Evolutionary conservation across 2,888 invertebrate genomes (phyloP).

Genomic region (Hyppa rectilinea): DNA sequence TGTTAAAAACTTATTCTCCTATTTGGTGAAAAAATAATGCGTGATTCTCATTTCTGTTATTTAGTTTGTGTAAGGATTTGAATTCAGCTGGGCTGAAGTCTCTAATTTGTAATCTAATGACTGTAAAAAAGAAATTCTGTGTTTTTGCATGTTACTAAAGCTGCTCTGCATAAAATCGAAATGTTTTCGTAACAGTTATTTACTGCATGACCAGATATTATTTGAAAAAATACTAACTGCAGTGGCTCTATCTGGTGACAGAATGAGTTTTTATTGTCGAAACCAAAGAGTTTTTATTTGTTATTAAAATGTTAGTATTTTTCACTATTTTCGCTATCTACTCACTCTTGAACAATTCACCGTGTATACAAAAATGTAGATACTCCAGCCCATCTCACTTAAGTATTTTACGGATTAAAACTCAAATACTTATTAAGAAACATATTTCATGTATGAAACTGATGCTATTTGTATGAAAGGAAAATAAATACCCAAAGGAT

Average conservation of each 20-base stretch:
- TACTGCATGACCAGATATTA: background rate
- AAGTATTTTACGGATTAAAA: constrained; percentile 9
- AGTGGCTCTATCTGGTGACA: background rate
- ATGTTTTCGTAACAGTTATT: background rate
- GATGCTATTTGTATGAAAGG: background rate
- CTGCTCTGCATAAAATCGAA: constrained; percentile 1
- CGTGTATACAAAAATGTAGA: background rate
- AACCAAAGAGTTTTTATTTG: background rate
- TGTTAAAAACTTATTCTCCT: constrained; percentile 71
- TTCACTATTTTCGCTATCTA: background rate
- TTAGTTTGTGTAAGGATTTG: constrained; percentile 35
- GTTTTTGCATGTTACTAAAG: background rate
- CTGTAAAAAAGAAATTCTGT: background rate
- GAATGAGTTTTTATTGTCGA: background rate
- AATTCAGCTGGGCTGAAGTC: constrained; percentile 13
- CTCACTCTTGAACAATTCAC: background rate
- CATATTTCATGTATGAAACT: background rate
- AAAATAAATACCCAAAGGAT: no score
- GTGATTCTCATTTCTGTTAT: constrained; percentile 36
- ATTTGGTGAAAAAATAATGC: constrained; percentile 77
- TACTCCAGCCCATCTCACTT: constrained; percentile 29
- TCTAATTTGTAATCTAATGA: constrained; percentile 8
- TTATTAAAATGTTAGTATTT: no score
- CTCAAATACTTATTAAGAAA: constrained; percentile 1
- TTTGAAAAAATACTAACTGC: background rate